phyloP scores from a whole-genome alignment of 2,888 invertebrate species.

The Crepidodera aurea region DNA sequence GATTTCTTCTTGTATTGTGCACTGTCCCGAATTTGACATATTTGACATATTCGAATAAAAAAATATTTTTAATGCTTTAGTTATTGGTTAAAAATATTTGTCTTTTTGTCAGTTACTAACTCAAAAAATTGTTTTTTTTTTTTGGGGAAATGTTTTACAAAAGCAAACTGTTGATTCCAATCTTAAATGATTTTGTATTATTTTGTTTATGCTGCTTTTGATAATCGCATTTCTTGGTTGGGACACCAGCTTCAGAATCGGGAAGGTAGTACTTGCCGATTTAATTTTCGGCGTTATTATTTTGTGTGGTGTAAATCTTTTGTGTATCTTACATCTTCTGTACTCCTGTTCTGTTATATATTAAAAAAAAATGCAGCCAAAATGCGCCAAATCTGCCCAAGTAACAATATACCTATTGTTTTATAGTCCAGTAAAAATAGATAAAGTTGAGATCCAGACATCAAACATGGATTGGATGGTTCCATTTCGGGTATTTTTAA shows the following conservation, averaged over 20 bases:
- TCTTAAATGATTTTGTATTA: conserved; percentile 22
- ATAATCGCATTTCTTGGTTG: conserved; percentile 43
- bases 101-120: no score
- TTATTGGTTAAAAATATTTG: no score
- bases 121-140: no score
- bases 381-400: background rate
- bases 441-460: no score
- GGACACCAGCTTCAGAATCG: conserved; percentile 70
- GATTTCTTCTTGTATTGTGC: no score
- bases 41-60: no score
- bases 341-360: conserved; percentile 59
- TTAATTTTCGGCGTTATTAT: conserved; percentile 73
- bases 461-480: no score
- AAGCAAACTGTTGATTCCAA: background rate
- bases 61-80: no score
- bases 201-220: conserved; percentile 51
- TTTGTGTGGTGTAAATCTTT: conserved; percentile 71
- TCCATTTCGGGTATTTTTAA: no score
- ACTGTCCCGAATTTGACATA: no score
- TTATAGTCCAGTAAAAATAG: no score
- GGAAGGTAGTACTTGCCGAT: conserved; percentile 84
- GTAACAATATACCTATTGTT: background rate
- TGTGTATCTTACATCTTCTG: conserved; percentile 71
- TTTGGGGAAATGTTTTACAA: no score
- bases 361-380: background rate